Evolutionary conservation across 2,888 invertebrate genomes (phyloP).

Genomic region (Ptilodon capucinus): DNA sequence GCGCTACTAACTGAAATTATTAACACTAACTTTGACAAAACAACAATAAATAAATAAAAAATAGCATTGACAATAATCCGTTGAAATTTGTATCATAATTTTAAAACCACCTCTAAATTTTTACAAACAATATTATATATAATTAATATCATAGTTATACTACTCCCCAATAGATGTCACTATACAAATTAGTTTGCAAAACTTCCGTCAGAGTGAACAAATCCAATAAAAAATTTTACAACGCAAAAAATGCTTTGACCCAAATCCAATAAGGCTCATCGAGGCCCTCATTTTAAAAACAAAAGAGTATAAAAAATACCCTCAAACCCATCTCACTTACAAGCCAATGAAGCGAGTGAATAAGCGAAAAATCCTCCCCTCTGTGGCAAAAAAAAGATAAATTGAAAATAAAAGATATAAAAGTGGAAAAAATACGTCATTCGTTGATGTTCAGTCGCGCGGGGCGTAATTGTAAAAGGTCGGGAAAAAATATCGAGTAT

Average conservation of each 20-base stretch:
- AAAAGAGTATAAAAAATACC: constrained; percentile 47
- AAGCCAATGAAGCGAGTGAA: constrained; percentile 81
- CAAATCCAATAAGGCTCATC: constrained; percentile 58
- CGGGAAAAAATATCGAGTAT: constrained; percentile 54
- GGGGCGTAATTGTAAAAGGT: constrained; percentile 68
- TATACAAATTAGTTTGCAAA: constrained; percentile 35
- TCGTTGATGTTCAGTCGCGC: constrained; percentile 67
- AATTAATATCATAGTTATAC: neutral
- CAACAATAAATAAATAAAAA: too few species aligned
- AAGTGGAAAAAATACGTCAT: constrained; percentile 61
- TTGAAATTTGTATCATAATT: too few species aligned
- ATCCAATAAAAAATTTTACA: constrained; percentile 36
- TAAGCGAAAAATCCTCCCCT: constrained; percentile 78
- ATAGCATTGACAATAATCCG: too few species aligned
- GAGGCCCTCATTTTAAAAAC: constrained; percentile 48
- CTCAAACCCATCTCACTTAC: constrained; percentile 75
- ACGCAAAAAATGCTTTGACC: constrained; percentile 45
- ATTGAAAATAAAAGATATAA: constrained; percentile 57
- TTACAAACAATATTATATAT: too few species aligned
- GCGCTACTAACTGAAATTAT: constrained; percentile 3
- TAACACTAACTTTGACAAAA: too few species aligned
- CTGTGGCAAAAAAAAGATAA: constrained; percentile 76
- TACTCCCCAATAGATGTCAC: constrained; percentile 45
- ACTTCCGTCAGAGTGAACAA: constrained; percentile 24
- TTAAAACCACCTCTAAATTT: neutral